Evolutionary conservation across 2,113 vertebrate genomes (phyloP).

Genomic region (Brachypodius melanocephalos): DNA sequence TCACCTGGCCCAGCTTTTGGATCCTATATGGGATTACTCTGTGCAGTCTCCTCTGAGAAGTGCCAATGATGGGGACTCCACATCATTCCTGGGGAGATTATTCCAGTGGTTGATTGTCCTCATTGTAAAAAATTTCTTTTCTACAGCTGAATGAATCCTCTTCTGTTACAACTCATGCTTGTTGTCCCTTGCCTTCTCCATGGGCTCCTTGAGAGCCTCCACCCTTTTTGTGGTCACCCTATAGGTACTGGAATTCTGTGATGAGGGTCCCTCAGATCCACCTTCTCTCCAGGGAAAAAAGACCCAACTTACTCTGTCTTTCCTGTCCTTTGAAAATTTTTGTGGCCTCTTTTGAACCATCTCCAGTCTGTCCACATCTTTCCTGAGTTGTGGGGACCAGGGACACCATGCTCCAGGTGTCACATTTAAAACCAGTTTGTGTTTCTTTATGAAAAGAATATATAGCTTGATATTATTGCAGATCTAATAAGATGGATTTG

Average conservation of each 20-base stretch:
- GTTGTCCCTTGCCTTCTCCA: not conserved
- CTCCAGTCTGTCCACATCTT: not conserved
- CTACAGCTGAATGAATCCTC: not conserved
- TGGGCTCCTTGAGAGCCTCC: not conserved
- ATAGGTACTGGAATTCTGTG: not conserved
- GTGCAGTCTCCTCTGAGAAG: not conserved
- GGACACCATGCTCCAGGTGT: fast-evolving
- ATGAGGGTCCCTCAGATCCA: fast-evolving
- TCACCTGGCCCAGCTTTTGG: not conserved
- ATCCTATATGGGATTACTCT: not conserved
- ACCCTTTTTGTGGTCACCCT: not conserved
- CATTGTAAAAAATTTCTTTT: not conserved
- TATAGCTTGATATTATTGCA: not conserved
- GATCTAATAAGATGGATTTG: not conserved
- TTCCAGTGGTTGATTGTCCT: not conserved
- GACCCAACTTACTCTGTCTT: not conserved
- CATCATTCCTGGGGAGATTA: not conserved
- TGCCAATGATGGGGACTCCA: not conserved
- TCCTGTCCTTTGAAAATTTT: not conserved
- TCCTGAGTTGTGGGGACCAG: not conserved
- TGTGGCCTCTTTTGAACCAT: not conserved
- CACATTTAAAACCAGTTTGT: not conserved
- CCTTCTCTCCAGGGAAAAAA: not conserved
- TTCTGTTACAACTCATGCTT: not conserved
- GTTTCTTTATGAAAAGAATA: not conserved